Evolutionary conservation across 30 jellyfish, hydroid and myxozoan species (phyloP).

Genomic region (Sanderia malayensis): DNA sequence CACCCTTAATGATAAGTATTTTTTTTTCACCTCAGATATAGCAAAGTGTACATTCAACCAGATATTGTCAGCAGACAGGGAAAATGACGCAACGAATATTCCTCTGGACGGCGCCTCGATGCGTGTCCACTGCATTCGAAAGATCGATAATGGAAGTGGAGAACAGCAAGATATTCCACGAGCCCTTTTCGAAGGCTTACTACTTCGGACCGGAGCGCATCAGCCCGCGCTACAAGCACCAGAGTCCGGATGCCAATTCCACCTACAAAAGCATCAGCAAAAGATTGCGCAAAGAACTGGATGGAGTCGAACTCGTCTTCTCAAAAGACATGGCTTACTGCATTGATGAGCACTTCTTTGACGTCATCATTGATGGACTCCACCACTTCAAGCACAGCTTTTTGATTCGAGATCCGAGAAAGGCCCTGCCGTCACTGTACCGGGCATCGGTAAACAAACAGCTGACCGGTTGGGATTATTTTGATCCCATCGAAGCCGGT

Average conservation of each 20-base stretch:
- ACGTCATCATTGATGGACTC: constrained; percentile 48
- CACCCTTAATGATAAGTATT: no score
- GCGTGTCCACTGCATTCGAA: constrained; percentile 96
- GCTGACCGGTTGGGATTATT: constrained; percentile 85
- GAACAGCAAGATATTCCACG: constrained; percentile 78
- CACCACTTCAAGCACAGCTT: constrained; percentile 72
- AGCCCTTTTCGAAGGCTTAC: constrained; percentile 81
- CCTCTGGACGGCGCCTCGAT: constrained; percentile 95
- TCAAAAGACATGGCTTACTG: constrained; percentile 84
- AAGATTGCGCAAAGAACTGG: constrained; percentile 49
- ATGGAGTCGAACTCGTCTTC: constrained; percentile 77
- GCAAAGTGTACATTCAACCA: no score
- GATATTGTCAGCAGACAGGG: no score
- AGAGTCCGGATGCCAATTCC: constrained; percentile 29
- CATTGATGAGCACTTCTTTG: constrained; percentile 58
- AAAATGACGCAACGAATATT: constrained; percentile 70
- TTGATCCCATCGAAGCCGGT: constrained; percentile 81
- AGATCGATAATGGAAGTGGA: constrained; percentile 83
- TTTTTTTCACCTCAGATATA: no score
- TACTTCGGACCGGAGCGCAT: constrained; percentile 93
- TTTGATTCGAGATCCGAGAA: constrained; percentile 81
- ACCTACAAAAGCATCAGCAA: constrained; percentile 44
- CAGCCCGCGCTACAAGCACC: constrained; percentile 66
- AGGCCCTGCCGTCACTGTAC: constrained; percentile 74
- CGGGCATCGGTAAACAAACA: constrained; percentile 76